These are phyloP conservation scores for Eupeodes corollae DNA, from an alignment of 1,140 invertebrate genomes.

Conservation along the genomic window DNA sequence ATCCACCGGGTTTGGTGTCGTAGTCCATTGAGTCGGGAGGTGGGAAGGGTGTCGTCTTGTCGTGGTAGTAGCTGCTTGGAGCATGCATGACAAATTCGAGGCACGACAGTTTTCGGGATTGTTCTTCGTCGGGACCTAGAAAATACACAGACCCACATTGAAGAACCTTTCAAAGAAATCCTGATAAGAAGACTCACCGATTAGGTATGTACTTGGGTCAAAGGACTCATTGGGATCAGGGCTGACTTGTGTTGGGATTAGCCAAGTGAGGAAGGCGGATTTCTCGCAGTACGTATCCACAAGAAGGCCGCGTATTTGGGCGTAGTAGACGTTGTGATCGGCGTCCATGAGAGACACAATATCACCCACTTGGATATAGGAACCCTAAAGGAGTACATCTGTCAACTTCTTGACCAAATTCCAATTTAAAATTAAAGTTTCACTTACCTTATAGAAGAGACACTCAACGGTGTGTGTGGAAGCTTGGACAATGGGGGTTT, in stretches of 20 bases:
- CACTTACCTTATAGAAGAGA: conserved; percentile 66
- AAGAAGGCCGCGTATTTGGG: conserved; percentile 77
- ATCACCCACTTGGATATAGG: conserved; percentile 81
- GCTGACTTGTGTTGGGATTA: conserved; percentile 74
- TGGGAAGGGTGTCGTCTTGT: conserved; percentile 65
- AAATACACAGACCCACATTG: neutral
- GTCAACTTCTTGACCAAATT: conserved; percentile 44
- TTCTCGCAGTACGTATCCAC: conserved; percentile 91
- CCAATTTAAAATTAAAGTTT: conserved; percentile 38
- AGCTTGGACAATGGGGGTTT: conserved; percentile 66
- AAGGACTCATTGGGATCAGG: conserved; percentile 66
- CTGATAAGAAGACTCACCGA: too few relatives aligned
- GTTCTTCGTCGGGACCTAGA: conserved; percentile 81
- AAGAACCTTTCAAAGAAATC: too few relatives aligned
- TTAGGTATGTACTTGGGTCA: conserved; percentile 82
- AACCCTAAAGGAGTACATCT: conserved; percentile 45
- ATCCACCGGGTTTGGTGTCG: conserved; percentile 43
- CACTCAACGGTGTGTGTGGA: conserved; percentile 69
- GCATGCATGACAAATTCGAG: conserved; percentile 90
- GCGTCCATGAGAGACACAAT: conserved; percentile 76
- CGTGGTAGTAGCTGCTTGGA: conserved; percentile 80
- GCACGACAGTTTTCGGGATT: conserved; percentile 72
- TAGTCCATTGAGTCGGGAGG: conserved; percentile 41
- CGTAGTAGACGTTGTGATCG: conserved; percentile 71
- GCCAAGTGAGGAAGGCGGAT: conserved; percentile 86